Evolutionary conservation across 2,888 invertebrate genomes (phyloP), one percentile per base, ranked within the genome.

Genomic region (Melolontha melolontha): DNA sequence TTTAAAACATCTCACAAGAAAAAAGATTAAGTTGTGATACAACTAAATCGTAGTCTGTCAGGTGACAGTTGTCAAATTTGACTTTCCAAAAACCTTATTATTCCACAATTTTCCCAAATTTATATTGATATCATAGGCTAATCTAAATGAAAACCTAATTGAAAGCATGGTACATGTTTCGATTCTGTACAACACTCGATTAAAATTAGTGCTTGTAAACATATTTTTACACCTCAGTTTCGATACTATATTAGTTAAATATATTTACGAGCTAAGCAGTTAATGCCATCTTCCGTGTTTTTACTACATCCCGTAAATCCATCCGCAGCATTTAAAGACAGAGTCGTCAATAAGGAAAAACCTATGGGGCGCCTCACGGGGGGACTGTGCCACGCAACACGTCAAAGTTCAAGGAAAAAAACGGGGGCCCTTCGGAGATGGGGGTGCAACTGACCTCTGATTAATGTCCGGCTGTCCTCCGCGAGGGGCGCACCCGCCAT

Each of bases 401-500:
- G 54, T 54, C 54, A 54, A 54, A 54, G 40, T 40, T 54, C 40
- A 54, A 10, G 54, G 17, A 40, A 40, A 14, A 14, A 8, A 11
- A 11, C 10, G 11, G 40, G 54, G 7, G 22, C 22, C 22, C 11
- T 17, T 6, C 7, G 44, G 10, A 34, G 64, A 47, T 8, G 22
- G 12, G 22, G 52, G 50, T 40, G 49, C 54, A 44, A 49, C 64
- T 63, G 69, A 66, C 69, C 69, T 69, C 69, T 69, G 70, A 71
- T 71, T 71, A 71, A 71, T 71, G 71, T 62, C 66, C 68, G 64
- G 65, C 65, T 64, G 64, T 59, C 64, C 67, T 66, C 64, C 68
- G 27, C 44, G 59, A 29, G 41, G 67, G 65, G 55, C 64, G 70
- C 62, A 34, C 34, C 68, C 70, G 71, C 70, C 66, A 71, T 71